Evolutionary conservation across 2,888 invertebrate species (phyloP), one percentile per base, ranked within the genome.

Genomic region (Laspeyria flexula): DNA sequence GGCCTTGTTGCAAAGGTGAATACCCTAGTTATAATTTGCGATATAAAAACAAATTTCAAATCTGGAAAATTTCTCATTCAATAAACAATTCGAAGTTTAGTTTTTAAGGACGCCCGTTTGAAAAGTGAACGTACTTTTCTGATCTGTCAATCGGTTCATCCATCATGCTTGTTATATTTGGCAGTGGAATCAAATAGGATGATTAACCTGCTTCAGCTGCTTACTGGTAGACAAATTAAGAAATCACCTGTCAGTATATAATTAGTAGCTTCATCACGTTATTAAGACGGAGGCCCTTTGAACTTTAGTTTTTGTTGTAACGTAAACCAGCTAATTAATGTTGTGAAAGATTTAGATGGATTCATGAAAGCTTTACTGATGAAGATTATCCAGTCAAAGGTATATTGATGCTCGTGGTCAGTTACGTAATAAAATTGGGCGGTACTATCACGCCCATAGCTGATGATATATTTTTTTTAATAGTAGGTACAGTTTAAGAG

Each of bases 1-100:
- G 78, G 81, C 85, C 84, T 85, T 84, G 83, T 76, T 52, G 58
- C 74, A 76, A 73, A 81, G 84, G 79, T 84, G 73, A 85, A 83
- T 63, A 83, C 61, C 79, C 83, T 40, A 59, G 66, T 71, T 67
- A 70, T 50, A 25, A 64, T 61, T 53, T 33, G 48, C 62, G 55
- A 64, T 65, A 60, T 66, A 68, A 67, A 69, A 71, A 70, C 60
- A 59, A 41, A 34, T 50, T 60, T 37, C 44, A 42, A 13, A 10
- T 34, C 40, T 47, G 40, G 34, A 35, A 47, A 34, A 13, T 41
- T 29, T 47, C 29, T 18, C 11, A 29, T 23, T 13, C 11, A 27
- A 43, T 51, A 38, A 57, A 55, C 43, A 55, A 23, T 34, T 9
- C 10, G 15, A 12, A n/a, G 11, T 5, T 31, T 23, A 30, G 29